Conservation (phyloP, 1,140 invertebrate genomes). For the Dendroctonus ponderosae region DNA sequence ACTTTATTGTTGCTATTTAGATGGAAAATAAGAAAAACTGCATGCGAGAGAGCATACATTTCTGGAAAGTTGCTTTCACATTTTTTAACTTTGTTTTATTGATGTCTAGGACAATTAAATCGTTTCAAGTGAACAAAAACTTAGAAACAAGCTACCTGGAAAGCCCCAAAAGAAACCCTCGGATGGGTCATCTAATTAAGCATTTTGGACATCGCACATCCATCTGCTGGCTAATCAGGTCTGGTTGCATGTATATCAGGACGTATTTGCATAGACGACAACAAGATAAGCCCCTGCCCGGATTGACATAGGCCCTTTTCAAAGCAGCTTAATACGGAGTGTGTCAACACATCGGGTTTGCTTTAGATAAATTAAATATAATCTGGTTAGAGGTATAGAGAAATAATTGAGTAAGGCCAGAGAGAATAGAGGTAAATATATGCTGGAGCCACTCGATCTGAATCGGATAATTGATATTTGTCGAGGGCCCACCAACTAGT, state of each 20-base stretch:
- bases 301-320: slow-evolving; percentile 17
- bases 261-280: slow-evolving; percentile 19
- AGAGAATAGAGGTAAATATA: slow-evolving; percentile 4
- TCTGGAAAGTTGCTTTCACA: too few species aligned
- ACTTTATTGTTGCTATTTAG: too few species aligned
- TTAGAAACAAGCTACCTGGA: too few species aligned
- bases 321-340: slow-evolving; percentile 16
- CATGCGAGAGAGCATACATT: too few species aligned
- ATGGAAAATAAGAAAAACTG: too few species aligned
- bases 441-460: too few species aligned
- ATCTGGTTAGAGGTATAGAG: slow-evolving; percentile 11
- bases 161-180: too few species aligned
- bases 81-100: too few species aligned
- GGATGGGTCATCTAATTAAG: neutral
- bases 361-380: slow-evolving; percentile 23
- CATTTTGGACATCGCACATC: neutral
- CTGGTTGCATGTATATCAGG: neutral
- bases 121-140: too few species aligned
- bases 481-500: too few species aligned
- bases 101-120: too few species aligned
- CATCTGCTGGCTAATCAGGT: slow-evolving; percentile 1
- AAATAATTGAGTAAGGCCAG: slow-evolving; percentile 15
- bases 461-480: too few species aligned
- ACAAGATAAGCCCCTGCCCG: slow-evolving; percentile 15
- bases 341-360: slow-evolving; percentile 19